phyloP scores from a whole-genome alignment of 2,797 vertebrate genomes.

The Manis pentadactyla region DNA sequence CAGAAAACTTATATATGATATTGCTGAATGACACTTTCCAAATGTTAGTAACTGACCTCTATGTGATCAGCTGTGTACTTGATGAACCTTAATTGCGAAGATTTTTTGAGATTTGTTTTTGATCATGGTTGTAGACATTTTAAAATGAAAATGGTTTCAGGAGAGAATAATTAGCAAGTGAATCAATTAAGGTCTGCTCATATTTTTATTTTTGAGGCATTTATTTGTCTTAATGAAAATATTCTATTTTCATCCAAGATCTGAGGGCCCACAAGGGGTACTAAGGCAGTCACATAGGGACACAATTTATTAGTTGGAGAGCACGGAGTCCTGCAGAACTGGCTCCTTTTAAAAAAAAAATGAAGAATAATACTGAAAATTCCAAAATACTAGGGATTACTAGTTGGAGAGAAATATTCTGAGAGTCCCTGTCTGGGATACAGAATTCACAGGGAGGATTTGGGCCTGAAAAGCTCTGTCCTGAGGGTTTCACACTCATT shows the following conservation, averaged over 20 bases:
- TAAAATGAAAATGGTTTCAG: conserved; percentile 20
- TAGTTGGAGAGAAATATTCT: neutral
- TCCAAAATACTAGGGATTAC: neutral
- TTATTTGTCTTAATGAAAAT: conserved; percentile 37
- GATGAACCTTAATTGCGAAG: conserved; percentile 40
- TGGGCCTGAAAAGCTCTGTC: neutral
- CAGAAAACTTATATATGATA: neutral
- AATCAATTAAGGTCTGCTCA: conserved; percentile 49
- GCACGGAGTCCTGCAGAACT: neutral
- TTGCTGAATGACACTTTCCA: neutral
- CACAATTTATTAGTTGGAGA: neutral
- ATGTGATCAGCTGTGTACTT: neutral
- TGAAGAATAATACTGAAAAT: neutral
- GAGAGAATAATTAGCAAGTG: conserved; percentile 57
- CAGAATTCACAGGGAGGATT: neutral
- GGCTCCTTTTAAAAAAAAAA: neutral
- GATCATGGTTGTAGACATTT: conserved; percentile 35
- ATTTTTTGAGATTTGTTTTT: conserved; percentile 64
- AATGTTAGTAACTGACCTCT: neutral
- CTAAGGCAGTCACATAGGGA: neutral
- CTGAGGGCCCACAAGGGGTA: neutral
- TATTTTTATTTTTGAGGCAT: conserved; percentile 45
- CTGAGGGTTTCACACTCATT: neutral
- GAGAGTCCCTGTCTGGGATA: neutral
- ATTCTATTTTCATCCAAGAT: conserved; percentile 32